Evolutionary conservation across 2,888 invertebrate genomes (phyloP), one percentile per base, ranked within the genome.

Genomic region (Lapara coniferarum): DNA sequence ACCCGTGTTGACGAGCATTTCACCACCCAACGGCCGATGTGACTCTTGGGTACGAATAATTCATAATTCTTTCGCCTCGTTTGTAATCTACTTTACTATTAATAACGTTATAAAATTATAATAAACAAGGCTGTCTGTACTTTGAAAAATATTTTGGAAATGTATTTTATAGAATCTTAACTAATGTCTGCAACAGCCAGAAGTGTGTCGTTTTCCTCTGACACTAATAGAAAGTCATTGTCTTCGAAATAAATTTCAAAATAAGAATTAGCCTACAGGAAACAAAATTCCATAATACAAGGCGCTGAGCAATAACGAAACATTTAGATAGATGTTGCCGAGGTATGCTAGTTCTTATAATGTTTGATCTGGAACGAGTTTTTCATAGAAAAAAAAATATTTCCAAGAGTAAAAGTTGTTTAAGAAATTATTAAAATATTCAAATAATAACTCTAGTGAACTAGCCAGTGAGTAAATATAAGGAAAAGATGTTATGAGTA

Each of bases 401-500:
- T 90, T 89, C 86, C 82, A 88, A 87, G 79, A 86, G 84, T 90
- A 88, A 89, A 88, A 89, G 84, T 89, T 89, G 85, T 89, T 87
- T 90, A 89, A 87, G 87, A 90, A 89, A 90, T 89, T 89, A 90
- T 88, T 89, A 86, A 89, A 90, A 86, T 88, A 89, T 90, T 91
- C 91, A 89, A 92, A 91, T 91, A 90, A 91, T 89, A 89, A 90
- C 87, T 90, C 88, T 93, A 93, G 93, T 85, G 83, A 91, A 89
- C 89, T 92, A 93, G 93, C 82, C 88, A 85, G 89, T 89, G 91
- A 91, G 87, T 92, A 90, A 89, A 78, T 73, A 72, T 91, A 92
- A 92, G 91, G 83, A 80, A 86, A 89, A 87, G 87, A 93, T 93
- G 93, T 93, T 93, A 93, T 86, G 90, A 93, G 86, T 92, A 92